phyloP scores from a whole-genome alignment of 1,140 invertebrate genomes.

The Drosophila nigromelanica region DNA sequence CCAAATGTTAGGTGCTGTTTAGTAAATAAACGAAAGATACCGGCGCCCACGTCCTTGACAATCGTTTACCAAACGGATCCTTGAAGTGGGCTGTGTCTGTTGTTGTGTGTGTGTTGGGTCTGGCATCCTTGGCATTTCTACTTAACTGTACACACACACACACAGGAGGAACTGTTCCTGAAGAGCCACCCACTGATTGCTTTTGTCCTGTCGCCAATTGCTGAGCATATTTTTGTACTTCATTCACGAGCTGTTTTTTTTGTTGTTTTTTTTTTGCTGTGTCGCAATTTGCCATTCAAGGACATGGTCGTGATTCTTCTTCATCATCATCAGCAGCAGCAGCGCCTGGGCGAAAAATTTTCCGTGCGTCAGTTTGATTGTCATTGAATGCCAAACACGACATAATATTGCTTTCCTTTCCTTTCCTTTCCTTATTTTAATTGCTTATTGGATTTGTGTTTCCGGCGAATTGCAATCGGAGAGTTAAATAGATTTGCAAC shows the following conservation, averaged over 20 bases:
- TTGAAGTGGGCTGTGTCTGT: conserved; percentile 21
- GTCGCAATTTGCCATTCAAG: conserved; percentile 69
- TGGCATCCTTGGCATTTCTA: conserved; percentile 14
- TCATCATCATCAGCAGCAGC: conserved; percentile 16
- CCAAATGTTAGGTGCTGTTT: conserved; percentile 28
- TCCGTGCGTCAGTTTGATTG: conserved; percentile 61
- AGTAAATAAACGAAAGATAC: conserved; percentile 57
- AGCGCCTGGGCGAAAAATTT: conserved; percentile 17
- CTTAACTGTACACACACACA: conserved; percentile 7
- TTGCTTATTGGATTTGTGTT: conserved; percentile 16
- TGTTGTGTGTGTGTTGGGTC: conserved; percentile 7
- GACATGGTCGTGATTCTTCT: conserved; percentile 62
- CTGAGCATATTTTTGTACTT: conserved; percentile 9
- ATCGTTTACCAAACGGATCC: conserved; percentile 42
- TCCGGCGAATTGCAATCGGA: conserved; percentile 2
- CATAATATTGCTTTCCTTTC: conserved; percentile 7
- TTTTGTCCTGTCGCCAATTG: background rate
- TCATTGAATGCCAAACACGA: conserved; percentile 13
- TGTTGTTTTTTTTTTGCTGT: conserved; percentile 37
- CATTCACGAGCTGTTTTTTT: conserved; percentile 13
- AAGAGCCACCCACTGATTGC: background rate
- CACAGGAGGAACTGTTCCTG: background rate
- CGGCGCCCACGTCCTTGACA: conserved; percentile 77
- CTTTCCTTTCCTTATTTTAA: background rate
- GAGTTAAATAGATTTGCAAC: background rate